Base-by-base conservation (phyloP, 2,113 vertebrate genomes). In the Barbus barbus region DNA sequence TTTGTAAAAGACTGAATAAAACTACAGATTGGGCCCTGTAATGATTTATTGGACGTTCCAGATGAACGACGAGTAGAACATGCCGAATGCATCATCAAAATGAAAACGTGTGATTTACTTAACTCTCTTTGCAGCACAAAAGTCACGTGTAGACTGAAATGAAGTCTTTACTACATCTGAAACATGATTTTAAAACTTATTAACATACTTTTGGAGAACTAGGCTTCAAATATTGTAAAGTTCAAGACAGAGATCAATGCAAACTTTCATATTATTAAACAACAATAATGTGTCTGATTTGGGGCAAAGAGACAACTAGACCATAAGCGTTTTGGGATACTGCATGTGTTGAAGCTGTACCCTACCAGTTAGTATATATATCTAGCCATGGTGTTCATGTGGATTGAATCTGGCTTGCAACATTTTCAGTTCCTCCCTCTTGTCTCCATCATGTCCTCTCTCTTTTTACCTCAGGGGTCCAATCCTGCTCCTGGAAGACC, bases 71-170 rank as follows among this genome's bases (percentile, higher is more conserved):
- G 1, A 31, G 41, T 26, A 63, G 80, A 85, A 75, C 76, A 65
- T 85, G 24, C 53, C 51, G 31, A 81, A 75, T 65, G 28, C 7
- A 38, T 71, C 9, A 14, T 36, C 65, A 75, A 81, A 74, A 73
- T 51, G 63, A 75, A 85, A 56, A 85, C 53, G 74, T 67, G 26
- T 53, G 71, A 53, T 84, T 67, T 84, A 46, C 61, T 46, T 24
- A 65, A 72, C 33, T 79, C 28, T 73, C 33, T 78, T 46, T 60
- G 61, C 33, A 44, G 61, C 78, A 26, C 38, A 44, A 41, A 65
- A 28, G n/a, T 61, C 77, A 79, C 31, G 63, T 65, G 38, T 80
- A 28, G 22, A 24, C 41, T 63, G 58, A 61, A 65, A 80, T n/a
- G 36, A 79, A 24, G 24, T 46, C 38, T 80, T 8, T 24, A 48